phyloP scores from a whole-genome alignment of 2,888 invertebrate genomes.

The Acleris emargana region DNA sequence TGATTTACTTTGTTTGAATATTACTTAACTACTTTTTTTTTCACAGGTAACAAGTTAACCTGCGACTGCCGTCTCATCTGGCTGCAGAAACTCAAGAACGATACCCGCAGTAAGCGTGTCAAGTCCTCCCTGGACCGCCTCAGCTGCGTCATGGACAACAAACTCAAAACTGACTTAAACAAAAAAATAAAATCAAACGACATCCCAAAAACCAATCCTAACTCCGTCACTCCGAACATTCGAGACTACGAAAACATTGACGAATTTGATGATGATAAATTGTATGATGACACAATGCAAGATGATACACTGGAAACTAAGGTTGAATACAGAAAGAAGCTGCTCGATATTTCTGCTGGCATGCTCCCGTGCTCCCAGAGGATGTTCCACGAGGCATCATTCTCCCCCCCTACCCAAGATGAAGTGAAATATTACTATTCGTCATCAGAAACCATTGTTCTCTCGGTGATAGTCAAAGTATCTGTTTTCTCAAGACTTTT shows the following conservation, averaged over 20 bases:
- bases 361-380: slow-evolving; percentile 71
- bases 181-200: slow-evolving; percentile 53
- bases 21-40: slow-evolving; percentile 43
- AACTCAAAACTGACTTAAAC: slow-evolving; percentile 54
- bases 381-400: slow-evolving; percentile 66
- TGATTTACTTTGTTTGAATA: not conserved
- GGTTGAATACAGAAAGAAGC: slow-evolving; percentile 64
- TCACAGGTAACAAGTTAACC: slow-evolving; percentile 90
- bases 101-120: slow-evolving; percentile 88
- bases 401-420: slow-evolving; percentile 74
- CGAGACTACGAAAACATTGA: slow-evolving; percentile 68
- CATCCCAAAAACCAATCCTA: slow-evolving; percentile 42
- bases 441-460: slow-evolving; percentile 52
- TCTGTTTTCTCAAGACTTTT: slow-evolving; percentile 44
- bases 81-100: slow-evolving; percentile 89
- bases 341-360: slow-evolving; percentile 68
- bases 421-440: slow-evolving; percentile 76
- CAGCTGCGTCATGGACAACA: slow-evolving; percentile 86
- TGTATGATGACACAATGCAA: slow-evolving; percentile 72
- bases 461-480: slow-evolving; percentile 46
- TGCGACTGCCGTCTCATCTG: slow-evolving; percentile 93
- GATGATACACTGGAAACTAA: slow-evolving; percentile 65
- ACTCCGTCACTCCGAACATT: slow-evolving; percentile 44
- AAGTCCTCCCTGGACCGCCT: slow-evolving; percentile 87
- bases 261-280: slow-evolving; percentile 61